Base-by-base conservation (phyloP, 2,113 vertebrate genomes). In the Corydoras maculifer region DNA sequence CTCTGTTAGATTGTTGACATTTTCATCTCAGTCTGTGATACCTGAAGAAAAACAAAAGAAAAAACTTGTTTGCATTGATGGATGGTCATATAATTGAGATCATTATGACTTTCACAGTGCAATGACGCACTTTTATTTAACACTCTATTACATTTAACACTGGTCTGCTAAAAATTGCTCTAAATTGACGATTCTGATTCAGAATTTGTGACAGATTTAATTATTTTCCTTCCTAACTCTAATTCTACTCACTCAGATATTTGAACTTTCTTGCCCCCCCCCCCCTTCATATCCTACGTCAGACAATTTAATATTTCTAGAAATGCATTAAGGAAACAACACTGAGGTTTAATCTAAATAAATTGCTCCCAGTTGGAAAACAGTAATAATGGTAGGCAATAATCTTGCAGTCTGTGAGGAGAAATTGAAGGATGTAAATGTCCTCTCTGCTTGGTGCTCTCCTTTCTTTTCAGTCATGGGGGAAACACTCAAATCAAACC, bases 381-480 rank as follows among this genome's bases (percentile, higher is more conserved):
- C 77, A 87, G 78, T 86, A 87, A 90, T 89, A 88, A 87, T 82
- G 79, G 76, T 81, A 85, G 82, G 83, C 82, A 88, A 88, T 88
- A 87, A 88, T 84, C 79, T 82, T 25, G 75, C 80, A 80, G 83
- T 84, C 86, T 83, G 69, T 53, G 59, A 58, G 77, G 87, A 86
- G 82, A 83, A 88, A 89, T 88, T 89, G 85, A 87, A 88, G 83
- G 82, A 80, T 83, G 84, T 88, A 88, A 89, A 90, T 88, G 88
- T 83, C 81, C 76, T 74, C 76, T 78, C 76, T 78, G 74, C 76
- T 80, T 76, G 50, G 4, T 80, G 79, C 79, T 80, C 63, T n/a
- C 58, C 62, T 81, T 30, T 54, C 77, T 75, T 29, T 48, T 68
- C 67, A 51, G 65, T 75, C 55, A 60, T 67, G 62, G 77, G 76